Conservation (phyloP, 2,888 invertebrate species). For the Melikaiella ostensackeni region DNA sequence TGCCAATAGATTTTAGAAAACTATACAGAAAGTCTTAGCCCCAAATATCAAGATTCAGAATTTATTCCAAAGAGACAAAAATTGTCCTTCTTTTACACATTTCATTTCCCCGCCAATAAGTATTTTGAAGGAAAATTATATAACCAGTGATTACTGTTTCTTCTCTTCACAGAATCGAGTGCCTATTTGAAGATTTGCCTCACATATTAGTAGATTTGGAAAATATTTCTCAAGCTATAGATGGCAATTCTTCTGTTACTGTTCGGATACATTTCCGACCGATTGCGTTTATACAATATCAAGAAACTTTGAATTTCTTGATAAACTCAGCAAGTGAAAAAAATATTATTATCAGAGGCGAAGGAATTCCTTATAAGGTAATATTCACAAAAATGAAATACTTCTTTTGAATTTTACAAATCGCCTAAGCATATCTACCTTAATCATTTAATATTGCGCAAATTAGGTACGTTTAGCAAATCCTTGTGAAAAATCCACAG, state of each 20-base stretch:
- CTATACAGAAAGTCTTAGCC: too few relatives aligned
- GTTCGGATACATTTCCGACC: conserved; percentile 81
- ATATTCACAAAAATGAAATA: not conserved
- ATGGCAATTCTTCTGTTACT: conserved; percentile 76
- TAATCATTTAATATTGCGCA: conserved; percentile 28
- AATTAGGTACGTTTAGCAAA: conserved; percentile 72
- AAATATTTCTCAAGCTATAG: conserved; percentile 72
- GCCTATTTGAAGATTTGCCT: conserved; percentile 77
- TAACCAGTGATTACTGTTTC: not conserved
- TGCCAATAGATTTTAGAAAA: too few relatives aligned
- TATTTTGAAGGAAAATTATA: conserved; percentile 7
- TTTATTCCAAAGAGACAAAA: too few relatives aligned
- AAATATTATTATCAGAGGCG: conserved; percentile 79
- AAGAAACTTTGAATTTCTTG: conserved; percentile 79
- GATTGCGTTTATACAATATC: conserved; percentile 78
- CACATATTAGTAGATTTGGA: conserved; percentile 79
- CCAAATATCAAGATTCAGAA: too few relatives aligned
- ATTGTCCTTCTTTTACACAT: too few relatives aligned
- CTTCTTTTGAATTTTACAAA: too few relatives aligned
- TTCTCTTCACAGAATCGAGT: conserved; percentile 78
- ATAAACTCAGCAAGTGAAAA: conserved; percentile 79
- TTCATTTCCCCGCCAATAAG: too few relatives aligned
- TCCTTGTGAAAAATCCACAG: conserved; percentile 72
- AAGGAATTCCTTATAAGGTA: conserved; percentile 77
- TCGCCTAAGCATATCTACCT: too few relatives aligned